Evolutionary conservation across 2,113 vertebrate genomes (phyloP), one percentile per base, ranked within the genome.

Genomic region (Paedocypris sp.): DNA sequence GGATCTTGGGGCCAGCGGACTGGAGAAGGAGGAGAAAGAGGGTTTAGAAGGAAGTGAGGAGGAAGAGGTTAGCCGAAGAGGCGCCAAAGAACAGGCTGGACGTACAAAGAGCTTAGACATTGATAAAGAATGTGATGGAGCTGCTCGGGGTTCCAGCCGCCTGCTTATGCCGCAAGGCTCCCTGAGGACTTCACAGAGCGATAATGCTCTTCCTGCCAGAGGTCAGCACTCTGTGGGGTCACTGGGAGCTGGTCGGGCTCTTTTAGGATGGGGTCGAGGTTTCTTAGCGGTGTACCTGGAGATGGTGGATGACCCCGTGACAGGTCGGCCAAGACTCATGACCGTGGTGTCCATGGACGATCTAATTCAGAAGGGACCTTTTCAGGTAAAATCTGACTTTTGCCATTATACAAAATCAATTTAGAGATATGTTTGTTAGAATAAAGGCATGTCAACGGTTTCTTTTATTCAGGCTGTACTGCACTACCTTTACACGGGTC

Each of bases 401-500:
- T 5, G n/a, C 19, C 8, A 1, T 43, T 16, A 23, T 18, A 20
- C 6, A 7, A 20, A 12, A 9, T 13, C 45, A 48, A 13, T 19
- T 26, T 46, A 25, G 2, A 3, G 22, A 46, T n/a, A n/a, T 23
- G 11, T 46, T n/a, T 46, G 3, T 25, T 18, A 13, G 8, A 26
- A 46, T 15, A 2, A 11, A 2, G 5, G 11, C 9, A 7, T n/a
- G 3, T 29, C n/a, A 6, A 19, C 6, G 46, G 10, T 46, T 2
- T 15, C 20, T n/a, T 25, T 12, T 57, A 16, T 20, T 2, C 66
- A 85, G 9, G 88, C 83, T 0, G 90, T 93, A 50, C 84, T 93
- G 58, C 85, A 90, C 71, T 91, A 93, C 75, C 68, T 94, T 32
- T 93, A 93, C 77, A 92, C 87, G 0, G 91, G 91, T 25, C 76